Percentiles rank a stretch among this genome's conserved stretches.
Conservation (phyloP, 2,888 invertebrate species). For the Troilus luridus region DNA sequence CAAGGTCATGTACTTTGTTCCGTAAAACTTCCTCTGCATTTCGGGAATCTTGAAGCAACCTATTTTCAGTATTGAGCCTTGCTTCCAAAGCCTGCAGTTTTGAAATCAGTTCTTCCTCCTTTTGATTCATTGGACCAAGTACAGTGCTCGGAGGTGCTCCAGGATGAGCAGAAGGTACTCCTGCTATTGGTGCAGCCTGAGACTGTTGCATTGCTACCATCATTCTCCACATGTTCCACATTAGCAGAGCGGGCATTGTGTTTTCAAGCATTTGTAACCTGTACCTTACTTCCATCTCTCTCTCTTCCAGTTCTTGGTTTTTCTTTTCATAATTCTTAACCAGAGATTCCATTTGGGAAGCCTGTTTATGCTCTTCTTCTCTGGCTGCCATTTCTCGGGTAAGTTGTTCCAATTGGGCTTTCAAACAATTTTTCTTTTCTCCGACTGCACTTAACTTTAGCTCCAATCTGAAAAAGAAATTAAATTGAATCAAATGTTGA, state of each 20-base stretch:
- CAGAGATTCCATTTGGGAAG: slow-evolving; percentile 69
- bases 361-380: slow-evolving; percentile 67
- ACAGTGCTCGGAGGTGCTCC: not conserved
- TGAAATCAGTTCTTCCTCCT: slow-evolving; percentile 61
- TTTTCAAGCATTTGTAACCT: slow-evolving; percentile 75
- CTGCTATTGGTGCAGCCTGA: not conserved
- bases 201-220: slow-evolving; percentile 60
- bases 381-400: slow-evolving; percentile 65
- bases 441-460: slow-evolving; percentile 67
- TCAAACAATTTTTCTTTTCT: slow-evolving; percentile 67
- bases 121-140: not conserved
- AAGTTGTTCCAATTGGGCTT: slow-evolving; percentile 67
- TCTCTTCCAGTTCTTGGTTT: slow-evolving; percentile 72
- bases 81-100: slow-evolving; percentile 62
- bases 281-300: slow-evolving; percentile 72
- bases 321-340: slow-evolving; percentile 74
- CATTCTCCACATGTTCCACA: slow-evolving; percentile 71
- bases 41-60: slow-evolving; percentile 62
- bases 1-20: slow-evolving; percentile 64
- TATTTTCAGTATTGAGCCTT: slow-evolving; percentile 62
- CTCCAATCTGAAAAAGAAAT: slow-evolving; percentile 67
- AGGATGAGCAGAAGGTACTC: not conserved
- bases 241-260: slow-evolving; percentile 76
- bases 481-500: not conserved
- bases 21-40: slow-evolving; percentile 64